A percentile compares a stretch with the other conserved stretches of the same genome.
Evolutionary conservation across 2,797 vertebrate genomes (phyloP).

Genomic region (Myotis myotis): DNA sequence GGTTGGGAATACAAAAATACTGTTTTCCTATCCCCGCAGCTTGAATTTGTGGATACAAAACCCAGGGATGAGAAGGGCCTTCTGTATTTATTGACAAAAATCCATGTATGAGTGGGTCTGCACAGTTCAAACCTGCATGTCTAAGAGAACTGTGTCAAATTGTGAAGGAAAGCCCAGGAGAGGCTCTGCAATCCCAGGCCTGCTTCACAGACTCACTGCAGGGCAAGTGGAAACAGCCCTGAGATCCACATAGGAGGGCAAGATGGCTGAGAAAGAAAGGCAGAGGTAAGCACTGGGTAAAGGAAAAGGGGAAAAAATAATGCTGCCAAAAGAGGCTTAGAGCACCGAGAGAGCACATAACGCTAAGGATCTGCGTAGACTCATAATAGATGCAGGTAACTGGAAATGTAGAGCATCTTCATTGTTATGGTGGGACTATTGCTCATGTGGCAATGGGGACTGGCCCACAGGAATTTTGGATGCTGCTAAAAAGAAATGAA

Average conservation of each 20-base stretch:
- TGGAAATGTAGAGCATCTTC: neutral
- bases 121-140: neutral
- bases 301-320: neutral
- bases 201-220: constrained; percentile 28
- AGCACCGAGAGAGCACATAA: neutral
- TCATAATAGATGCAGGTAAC: neutral
- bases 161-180: constrained; percentile 55
- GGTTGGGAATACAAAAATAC: neutral
- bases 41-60: neutral
- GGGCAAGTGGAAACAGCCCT: neutral
- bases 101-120: neutral
- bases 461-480: neutral
- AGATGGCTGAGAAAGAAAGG: constrained; percentile 1
- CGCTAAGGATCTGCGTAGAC: neutral
- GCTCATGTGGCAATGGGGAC: neutral
- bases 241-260: neutral
- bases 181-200: constrained; percentile 63
- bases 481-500: neutral
- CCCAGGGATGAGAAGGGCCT: neutral
- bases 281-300: neutral
- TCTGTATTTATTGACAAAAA: neutral
- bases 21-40: neutral
- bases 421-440: neutral
- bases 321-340: neutral
- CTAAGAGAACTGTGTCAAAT: constrained; percentile 37